phyloP scores from a whole-genome alignment of 2,113 vertebrate genomes.

The Datnioides undecimradiatus region DNA sequence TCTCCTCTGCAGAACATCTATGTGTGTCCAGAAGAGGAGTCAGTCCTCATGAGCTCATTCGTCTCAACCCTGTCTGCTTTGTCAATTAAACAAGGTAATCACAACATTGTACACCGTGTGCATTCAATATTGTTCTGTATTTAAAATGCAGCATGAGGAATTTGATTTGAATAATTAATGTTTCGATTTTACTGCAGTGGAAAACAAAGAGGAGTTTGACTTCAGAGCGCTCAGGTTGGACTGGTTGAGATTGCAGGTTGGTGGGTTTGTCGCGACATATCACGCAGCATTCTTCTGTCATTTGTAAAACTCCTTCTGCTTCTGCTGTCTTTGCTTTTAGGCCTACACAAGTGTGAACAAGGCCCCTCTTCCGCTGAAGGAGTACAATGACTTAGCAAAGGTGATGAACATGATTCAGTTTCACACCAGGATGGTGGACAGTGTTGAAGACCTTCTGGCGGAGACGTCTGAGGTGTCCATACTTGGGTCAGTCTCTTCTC shows the following conservation, averaged over 20 bases:
- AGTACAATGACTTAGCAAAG: constrained; percentile 88
- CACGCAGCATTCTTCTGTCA: background rate
- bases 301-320: background rate
- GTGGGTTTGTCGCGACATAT: background rate
- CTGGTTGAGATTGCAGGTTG: constrained; percentile 95
- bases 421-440: constrained; percentile 92
- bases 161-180: background rate
- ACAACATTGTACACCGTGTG: background rate
- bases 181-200: constrained; percentile 77
- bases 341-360: constrained; percentile 92
- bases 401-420: constrained; percentile 94
- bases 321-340: no score
- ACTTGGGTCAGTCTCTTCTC: constrained; percentile 84
- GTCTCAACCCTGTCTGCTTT: constrained; percentile 90
- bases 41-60: constrained; percentile 91
- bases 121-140: background rate
- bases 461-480: constrained; percentile 90
- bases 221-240: constrained; percentile 90
- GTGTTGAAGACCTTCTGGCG: constrained; percentile 83
- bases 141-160: background rate
- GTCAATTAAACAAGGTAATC: constrained; percentile 89
- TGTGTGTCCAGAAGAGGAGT: constrained; percentile 97
- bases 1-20: constrained; percentile 86
- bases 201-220: constrained; percentile 88
- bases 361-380: constrained; percentile 85